phyloP scores from a whole-genome alignment of 2,113 vertebrate species.

The Amblyopsis rosae region DNA sequence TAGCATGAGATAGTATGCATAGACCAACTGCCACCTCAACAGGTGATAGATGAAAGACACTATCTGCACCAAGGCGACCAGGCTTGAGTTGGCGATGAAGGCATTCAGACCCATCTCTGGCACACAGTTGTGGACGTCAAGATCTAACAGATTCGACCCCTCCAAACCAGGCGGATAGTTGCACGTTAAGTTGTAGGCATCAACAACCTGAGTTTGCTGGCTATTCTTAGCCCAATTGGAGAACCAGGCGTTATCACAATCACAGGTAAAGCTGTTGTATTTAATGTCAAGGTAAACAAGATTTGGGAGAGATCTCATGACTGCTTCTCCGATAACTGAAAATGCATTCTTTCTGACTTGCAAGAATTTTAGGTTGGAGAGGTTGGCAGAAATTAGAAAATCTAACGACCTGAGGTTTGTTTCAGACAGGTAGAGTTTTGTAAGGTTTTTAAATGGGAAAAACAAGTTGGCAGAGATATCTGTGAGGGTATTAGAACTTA shows the following conservation, averaged over 20 bases:
- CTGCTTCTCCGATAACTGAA: constrained; percentile 36
- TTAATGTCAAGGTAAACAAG: constrained; percentile 68
- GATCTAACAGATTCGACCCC: constrained; percentile 49
- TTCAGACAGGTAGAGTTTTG: constrained; percentile 63
- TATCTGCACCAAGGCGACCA: constrained; percentile 47
- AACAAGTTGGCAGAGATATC: constrained; percentile 58
- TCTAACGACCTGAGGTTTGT: constrained; percentile 61
- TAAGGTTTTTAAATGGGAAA: constrained; percentile 50
- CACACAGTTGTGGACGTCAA: constrained; percentile 48
- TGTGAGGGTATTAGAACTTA: constrained; percentile 64
- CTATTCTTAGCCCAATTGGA: constrained; percentile 48
- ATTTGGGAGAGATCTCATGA: constrained; percentile 51
- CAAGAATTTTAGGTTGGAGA: constrained; percentile 62
- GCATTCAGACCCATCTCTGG: constrained; percentile 45
- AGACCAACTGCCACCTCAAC: constrained; percentile 66
- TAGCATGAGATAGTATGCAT: constrained; percentile 72
- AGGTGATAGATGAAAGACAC: constrained; percentile 64
- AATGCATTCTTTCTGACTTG: constrained; percentile 59
- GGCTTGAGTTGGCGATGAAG: constrained; percentile 49
- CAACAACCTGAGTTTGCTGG: constrained; percentile 67
- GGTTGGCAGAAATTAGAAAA: constrained; percentile 58
- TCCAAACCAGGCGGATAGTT: constrained; percentile 61
- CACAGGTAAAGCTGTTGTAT: constrained; percentile 71
- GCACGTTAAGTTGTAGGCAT: constrained; percentile 70
- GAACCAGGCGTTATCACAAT: constrained; percentile 71